Percentiles rank a stretch among this genome's conserved stretches.
Evolutionary conservation across 1,140 invertebrate species (phyloP).

Genomic region (Drosophila prosaltans): DNA sequence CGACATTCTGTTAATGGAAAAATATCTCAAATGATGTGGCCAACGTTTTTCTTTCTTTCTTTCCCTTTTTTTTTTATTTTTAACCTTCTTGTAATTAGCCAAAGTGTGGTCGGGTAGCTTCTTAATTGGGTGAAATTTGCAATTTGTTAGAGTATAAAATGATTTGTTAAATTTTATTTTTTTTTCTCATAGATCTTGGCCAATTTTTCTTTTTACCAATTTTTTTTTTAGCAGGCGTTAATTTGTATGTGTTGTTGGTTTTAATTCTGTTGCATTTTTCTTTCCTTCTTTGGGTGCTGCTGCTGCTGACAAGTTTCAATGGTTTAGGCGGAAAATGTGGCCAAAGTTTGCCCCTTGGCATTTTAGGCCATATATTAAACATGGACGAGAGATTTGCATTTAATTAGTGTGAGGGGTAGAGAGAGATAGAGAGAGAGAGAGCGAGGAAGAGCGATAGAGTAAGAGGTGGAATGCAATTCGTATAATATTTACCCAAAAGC

Average conservation of each 20-base stretch:
- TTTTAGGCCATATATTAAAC: constrained; percentile 65
- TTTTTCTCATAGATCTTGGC: not conserved
- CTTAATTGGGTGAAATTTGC: constrained; percentile 1
- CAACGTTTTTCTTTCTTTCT: constrained; percentile 20
- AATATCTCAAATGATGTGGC: constrained; percentile 80
- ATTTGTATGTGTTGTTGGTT: constrained; percentile 55
- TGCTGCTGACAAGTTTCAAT: constrained; percentile 60
- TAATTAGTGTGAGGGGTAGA: constrained; percentile 51
- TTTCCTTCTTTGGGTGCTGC: constrained; percentile 16
- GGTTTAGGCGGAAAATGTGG: constrained; percentile 60
- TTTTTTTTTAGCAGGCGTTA: constrained; percentile 40
- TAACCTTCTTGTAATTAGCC: constrained; percentile 4
- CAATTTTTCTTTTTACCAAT: too few relatives aligned
- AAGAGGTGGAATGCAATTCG: constrained; percentile 1
- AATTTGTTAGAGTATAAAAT: constrained; percentile 12
- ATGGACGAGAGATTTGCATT: constrained; percentile 68
- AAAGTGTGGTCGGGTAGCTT: not conserved
- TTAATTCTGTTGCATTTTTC: constrained; percentile 45
- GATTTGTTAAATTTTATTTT: not conserved
- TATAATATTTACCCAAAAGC: constrained; percentile 42
- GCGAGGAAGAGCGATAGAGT: not conserved
- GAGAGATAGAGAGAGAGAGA: not conserved
- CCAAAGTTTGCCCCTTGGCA: constrained; percentile 63
- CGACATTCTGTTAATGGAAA: constrained; percentile 75
- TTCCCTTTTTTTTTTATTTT: not conserved